A percentile compares a stretch with the other conserved stretches of the same genome.
These are phyloP conservation scores for Mallotus villosus DNA, from an alignment of 2,797 vertebrate genomes.

Conservation along the genomic window DNA sequence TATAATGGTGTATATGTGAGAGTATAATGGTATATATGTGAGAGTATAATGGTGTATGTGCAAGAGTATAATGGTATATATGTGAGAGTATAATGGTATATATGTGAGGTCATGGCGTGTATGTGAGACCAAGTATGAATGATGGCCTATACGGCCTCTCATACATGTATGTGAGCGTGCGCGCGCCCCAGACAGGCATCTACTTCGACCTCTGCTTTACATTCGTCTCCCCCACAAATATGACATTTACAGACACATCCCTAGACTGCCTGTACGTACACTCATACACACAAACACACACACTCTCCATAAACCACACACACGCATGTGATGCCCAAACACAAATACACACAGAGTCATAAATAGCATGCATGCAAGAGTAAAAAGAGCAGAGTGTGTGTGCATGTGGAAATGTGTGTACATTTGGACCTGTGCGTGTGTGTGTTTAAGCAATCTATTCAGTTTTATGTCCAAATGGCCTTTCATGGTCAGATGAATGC, in stretches of 20 bases:
- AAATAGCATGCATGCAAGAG: too few relatives aligned
- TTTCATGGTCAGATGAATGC: constrained; percentile 12
- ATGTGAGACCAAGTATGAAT: too few relatives aligned
- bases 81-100: too few relatives aligned
- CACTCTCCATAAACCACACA: neutral
- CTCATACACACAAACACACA: neutral
- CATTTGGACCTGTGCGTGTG: constrained; percentile 5
- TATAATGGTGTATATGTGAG: too few relatives aligned
- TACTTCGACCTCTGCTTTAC: neutral
- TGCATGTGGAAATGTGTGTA: constrained; percentile 7
- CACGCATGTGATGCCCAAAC: neutral
- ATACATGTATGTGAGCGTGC: too few relatives aligned
- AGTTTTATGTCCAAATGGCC: neutral
- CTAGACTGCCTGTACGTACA: neutral
- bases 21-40: too few relatives aligned
- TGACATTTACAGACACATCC: constrained; percentile 3
- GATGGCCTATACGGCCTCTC: too few relatives aligned
- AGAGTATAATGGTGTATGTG: too few relatives aligned
- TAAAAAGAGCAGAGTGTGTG: neutral
- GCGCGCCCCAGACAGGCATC: neutral
- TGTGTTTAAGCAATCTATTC: too few relatives aligned
- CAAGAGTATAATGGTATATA: too few relatives aligned
- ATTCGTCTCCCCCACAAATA: neutral
- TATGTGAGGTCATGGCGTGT: too few relatives aligned
- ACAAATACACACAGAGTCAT: neutral